These are phyloP conservation scores for Drosophila mimica DNA, from an alignment of 2,888 invertebrate species.

Conservation along the genomic window DNA sequence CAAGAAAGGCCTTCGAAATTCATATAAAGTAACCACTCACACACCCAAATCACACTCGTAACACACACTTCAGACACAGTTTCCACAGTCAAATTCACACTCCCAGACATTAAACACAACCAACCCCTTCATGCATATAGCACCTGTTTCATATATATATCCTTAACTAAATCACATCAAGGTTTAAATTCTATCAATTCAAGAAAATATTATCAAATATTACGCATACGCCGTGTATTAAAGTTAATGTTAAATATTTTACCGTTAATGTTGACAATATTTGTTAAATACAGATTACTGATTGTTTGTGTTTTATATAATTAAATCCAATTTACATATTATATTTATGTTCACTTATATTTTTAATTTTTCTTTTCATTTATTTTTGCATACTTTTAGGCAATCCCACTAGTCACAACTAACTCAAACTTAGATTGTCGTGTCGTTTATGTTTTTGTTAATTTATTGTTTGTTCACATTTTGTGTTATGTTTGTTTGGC, in stretches of 20 bases:
- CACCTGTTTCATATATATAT: slow-evolving; percentile 30
- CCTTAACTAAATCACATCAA: slow-evolving; percentile 20
- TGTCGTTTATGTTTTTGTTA: slow-evolving; percentile 68
- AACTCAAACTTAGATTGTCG: slow-evolving; percentile 82
- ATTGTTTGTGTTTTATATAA: slow-evolving; percentile 4
- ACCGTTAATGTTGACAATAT: slow-evolving; percentile 19
- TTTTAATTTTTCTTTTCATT: slow-evolving; percentile 51
- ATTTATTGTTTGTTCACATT: slow-evolving; percentile 52
- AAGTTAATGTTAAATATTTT: slow-evolving; percentile 22
- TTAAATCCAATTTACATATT: slow-evolving; percentile 16
- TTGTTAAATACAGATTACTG: neutral
- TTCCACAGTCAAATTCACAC: slow-evolving; percentile 56
- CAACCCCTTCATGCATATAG: slow-evolving; percentile 48
- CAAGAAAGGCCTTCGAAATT: slow-evolving; percentile 43
- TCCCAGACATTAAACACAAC: slow-evolving; percentile 29
- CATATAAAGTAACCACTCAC: slow-evolving; percentile 37
- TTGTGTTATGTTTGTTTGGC: slow-evolving; percentile 67
- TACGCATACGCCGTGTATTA: slow-evolving; percentile 44
- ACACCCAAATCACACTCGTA: slow-evolving; percentile 20
- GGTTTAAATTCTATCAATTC: slow-evolving; percentile 17
- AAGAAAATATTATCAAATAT: slow-evolving; percentile 34
- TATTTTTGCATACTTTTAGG: slow-evolving; percentile 81
- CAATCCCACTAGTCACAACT: slow-evolving; percentile 85
- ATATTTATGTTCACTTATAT: slow-evolving; percentile 32
- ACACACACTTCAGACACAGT: slow-evolving; percentile 25